Percentiles rank a stretch among this genome's conserved stretches.
Evolutionary conservation across 1,140 invertebrate genomes (phyloP).

Genomic region (Drosophila ambigua): DNA sequence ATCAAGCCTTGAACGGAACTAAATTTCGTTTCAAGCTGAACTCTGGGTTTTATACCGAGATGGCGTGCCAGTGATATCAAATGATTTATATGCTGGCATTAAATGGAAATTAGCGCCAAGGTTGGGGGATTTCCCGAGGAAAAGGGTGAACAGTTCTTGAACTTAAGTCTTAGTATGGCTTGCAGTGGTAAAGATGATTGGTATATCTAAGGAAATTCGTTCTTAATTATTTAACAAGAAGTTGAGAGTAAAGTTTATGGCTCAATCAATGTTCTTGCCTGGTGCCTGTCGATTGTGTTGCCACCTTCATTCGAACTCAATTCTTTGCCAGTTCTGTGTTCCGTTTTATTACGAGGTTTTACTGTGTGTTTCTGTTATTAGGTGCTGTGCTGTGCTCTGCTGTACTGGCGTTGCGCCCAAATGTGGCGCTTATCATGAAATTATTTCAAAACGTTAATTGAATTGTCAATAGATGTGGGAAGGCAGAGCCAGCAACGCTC

Average conservation of each 20-base stretch:
- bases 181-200: no score
- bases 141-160: not conserved
- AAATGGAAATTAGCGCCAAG: no score
- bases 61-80: no score
- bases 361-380: conserved; percentile 19
- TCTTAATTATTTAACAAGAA: not conserved
- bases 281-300: not conserved
- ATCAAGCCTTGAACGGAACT: no score
- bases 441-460: conserved; percentile 80
- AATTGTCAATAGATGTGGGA: conserved; percentile 76
- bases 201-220: no score
- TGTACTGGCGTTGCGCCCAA: conserved; percentile 30
- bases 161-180: no score
- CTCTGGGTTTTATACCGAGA: no score
- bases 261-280: conserved; percentile 8
- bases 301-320: not conserved
- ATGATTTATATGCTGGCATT: no score
- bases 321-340: conserved; percentile 2
- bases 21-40: no score
- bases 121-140: no score
- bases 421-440: conserved; percentile 66
- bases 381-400: conserved; percentile 26
- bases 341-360: conserved; percentile 36
- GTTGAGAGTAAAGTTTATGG: conserved; percentile 12
- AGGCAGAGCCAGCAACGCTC: conserved; percentile 15